A percentile compares a stretch with the other conserved stretches of the same genome.
These are phyloP conservation scores for Tinamus major DNA, from an alignment of 2,797 vertebrate species.

Conservation along the genomic window DNA sequence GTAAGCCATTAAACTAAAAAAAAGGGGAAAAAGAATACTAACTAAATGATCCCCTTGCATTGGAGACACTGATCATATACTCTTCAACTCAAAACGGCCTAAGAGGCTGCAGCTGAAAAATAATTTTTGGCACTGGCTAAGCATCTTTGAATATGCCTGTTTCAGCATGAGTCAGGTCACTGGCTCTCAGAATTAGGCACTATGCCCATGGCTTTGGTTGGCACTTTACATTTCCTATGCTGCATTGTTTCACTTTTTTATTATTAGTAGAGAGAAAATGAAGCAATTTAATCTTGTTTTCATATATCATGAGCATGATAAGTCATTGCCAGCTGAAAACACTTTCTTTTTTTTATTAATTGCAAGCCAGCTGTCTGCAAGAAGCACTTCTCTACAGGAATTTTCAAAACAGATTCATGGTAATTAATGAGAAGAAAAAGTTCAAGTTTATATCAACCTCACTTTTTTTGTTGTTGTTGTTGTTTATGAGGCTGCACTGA, in stretches of 20 bases:
- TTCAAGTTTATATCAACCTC: background rate
- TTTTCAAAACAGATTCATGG: background rate
- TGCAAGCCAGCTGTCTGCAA: constrained; percentile 44
- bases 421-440: constrained; percentile 25
- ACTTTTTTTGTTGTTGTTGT: background rate
- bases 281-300: constrained; percentile 39
- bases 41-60: background rate
- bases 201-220: background rate
- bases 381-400: constrained; percentile 36
- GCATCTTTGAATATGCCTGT: background rate
- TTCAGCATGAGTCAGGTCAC: background rate
- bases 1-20: background rate
- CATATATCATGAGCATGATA: background rate
- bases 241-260: background rate
- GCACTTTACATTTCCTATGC: background rate
- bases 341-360: constrained; percentile 38
- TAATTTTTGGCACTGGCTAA: background rate
- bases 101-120: background rate
- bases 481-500: background rate
- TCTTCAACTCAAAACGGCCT: background rate
- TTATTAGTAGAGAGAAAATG: background rate
- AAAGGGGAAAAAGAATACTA: background rate
- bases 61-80: background rate
- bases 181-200: background rate
- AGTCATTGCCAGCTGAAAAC: constrained; percentile 17